Percentiles rank a stretch among this genome's conserved stretches.
Conservation (phyloP, 1,140 invertebrate species). For the Drosophila bocqueti region DNA sequence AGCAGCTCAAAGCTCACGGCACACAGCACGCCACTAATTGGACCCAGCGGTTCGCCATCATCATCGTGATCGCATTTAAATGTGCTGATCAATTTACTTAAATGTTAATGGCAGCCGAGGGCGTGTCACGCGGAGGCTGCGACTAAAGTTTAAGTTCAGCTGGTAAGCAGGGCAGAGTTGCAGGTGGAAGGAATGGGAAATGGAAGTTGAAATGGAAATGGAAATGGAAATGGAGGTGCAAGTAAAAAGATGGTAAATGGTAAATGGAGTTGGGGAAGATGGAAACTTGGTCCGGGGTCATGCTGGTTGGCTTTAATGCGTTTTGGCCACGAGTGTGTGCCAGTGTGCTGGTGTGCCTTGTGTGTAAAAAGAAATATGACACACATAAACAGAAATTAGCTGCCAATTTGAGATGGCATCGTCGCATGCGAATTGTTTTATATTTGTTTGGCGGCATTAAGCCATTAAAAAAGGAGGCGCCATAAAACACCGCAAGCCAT, state of each 20-base stretch:
- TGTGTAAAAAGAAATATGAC: slow-evolving; percentile 68
- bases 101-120: slow-evolving; percentile 75
- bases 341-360: slow-evolving; percentile 3
- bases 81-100: slow-evolving; percentile 82
- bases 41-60: slow-evolving; percentile 67
- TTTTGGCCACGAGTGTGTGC: slow-evolving; percentile 18
- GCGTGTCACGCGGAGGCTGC: slow-evolving; percentile 44
- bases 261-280: slow-evolving; percentile 13
- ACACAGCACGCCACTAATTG: slow-evolving; percentile 76
- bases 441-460: slow-evolving; percentile 76
- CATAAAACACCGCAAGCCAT: slow-evolving; percentile 59
- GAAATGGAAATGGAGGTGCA: slow-evolving; percentile 1
- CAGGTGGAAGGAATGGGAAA: slow-evolving; percentile 16
- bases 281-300: slow-evolving; percentile 52
- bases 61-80: slow-evolving; percentile 80
- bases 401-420: slow-evolving; percentile 75
- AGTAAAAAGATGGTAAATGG: slow-evolving; percentile 6
- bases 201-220: slow-evolving; percentile 6
- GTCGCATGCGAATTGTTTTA: slow-evolving; percentile 79
- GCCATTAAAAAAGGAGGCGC: slow-evolving; percentile 72
- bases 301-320: slow-evolving; percentile 60
- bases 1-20: slow-evolving; percentile 47
- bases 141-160: slow-evolving; percentile 31
- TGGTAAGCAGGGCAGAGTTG: slow-evolving; percentile 6
- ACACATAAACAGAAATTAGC: slow-evolving; percentile 78